A percentile compares a stretch with the other conserved stretches of the same genome.
phyloP scores from a whole-genome alignment of 2,113 vertebrate genomes.

The Guaruba guarouba region DNA sequence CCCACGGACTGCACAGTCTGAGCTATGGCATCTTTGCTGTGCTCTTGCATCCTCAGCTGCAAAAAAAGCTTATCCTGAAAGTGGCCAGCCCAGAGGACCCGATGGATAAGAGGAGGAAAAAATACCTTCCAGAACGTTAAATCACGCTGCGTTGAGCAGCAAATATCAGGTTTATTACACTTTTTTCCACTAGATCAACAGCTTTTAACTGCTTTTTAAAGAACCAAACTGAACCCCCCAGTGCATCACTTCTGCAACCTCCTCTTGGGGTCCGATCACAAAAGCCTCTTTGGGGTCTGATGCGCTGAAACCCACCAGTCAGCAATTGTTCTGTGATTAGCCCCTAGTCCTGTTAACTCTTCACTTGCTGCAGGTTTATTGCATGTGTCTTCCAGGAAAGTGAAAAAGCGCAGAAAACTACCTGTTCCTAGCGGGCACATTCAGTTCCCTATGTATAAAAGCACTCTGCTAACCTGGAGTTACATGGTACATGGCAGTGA shows the following conservation, averaged over 20 bases:
- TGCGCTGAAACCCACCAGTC: background rate
- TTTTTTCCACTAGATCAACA: background rate
- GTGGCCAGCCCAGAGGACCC: background rate
- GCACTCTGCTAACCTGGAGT: background rate
- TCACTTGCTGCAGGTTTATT: background rate
- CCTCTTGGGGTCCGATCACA: background rate
- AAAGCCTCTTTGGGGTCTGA: background rate
- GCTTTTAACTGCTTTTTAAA: background rate
- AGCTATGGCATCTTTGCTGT: accelerated
- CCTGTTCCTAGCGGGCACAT: background rate
- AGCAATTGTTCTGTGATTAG: background rate
- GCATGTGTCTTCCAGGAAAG: background rate
- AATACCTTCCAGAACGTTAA: background rate
- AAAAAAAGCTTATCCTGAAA: background rate
- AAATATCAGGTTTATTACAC: background rate
- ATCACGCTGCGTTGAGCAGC: background rate
- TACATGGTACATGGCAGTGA: background rate
- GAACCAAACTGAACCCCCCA: background rate
- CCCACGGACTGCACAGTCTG: background rate
- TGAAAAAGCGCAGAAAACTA: background rate
- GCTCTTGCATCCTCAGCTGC: background rate
- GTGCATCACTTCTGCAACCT: accelerated
- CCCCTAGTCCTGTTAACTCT: background rate
- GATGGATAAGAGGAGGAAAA: background rate
- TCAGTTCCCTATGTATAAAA: background rate